Percentiles rank a stretch among this genome's conserved stretches.
Evolutionary conservation across 2,113 vertebrate species (phyloP).

Genomic region (Megaleporinus macrocephalus): DNA sequence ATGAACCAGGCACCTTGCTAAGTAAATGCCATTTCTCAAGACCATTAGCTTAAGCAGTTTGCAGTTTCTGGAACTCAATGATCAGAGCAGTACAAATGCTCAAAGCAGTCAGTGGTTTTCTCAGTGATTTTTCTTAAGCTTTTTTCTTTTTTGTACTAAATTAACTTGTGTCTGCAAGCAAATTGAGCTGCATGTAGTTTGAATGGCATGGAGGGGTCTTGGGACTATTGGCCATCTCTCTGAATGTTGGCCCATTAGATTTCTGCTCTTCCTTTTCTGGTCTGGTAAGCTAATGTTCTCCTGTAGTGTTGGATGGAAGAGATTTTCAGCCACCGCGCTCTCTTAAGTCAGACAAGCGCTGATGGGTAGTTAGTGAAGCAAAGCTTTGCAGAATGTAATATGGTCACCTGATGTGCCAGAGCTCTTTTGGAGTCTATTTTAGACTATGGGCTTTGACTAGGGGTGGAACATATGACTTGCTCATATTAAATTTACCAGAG

Average conservation of each 20-base stretch:
- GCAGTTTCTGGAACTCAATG: slow-evolving; percentile 24
- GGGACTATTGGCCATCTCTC: not conserved
- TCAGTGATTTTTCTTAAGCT: not conserved
- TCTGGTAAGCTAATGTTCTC: slow-evolving; percentile 52
- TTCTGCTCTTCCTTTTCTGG: slow-evolving; percentile 34
- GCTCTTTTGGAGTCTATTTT: not conserved
- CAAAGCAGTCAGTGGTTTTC: not conserved
- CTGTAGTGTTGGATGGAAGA: slow-evolving; percentile 37
- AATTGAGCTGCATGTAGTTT: not conserved
- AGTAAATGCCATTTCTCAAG: not conserved
- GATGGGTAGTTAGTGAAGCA: slow-evolving; percentile 60
- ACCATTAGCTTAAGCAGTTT: not conserved
- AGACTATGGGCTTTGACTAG: not conserved
- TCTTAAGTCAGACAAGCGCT: not conserved
- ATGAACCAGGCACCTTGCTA: too few relatives aligned
- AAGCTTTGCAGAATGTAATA: slow-evolving; percentile 3
- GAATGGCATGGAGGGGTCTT: not conserved
- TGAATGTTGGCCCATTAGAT: not conserved
- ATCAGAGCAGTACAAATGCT: not conserved
- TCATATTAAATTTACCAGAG: not conserved
- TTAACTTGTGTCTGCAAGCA: not conserved
- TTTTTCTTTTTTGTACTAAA: not conserved
- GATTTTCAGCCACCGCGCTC: not conserved
- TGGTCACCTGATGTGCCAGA: not conserved
- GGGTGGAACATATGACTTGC: not conserved